Evolutionary conservation across 2,888 invertebrate genomes (phyloP), one percentile per base, ranked within the genome.

Genomic region (Calliphora vomitoria): DNA sequence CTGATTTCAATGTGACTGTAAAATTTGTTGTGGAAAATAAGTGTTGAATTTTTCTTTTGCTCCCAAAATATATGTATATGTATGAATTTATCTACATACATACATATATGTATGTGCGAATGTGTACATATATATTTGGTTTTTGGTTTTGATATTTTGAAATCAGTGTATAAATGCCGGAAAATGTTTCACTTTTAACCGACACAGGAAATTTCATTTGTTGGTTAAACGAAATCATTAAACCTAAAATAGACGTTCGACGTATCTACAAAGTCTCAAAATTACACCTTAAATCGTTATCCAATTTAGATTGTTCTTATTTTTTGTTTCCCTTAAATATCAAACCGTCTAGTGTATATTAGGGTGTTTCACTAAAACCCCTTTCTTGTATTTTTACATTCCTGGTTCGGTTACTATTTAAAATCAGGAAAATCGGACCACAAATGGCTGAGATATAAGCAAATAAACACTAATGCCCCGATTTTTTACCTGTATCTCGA

Each of bases 161-260:
- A 78, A 72, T 44, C 15, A 72, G 71, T 72, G 78, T 78, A 79
- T 60, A 84, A 84, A 79, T 84, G 87, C 76, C 83, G 87, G 83
- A 87, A 84, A 83, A 81, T 72, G 60, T 74, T 76, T 58, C n/a
- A 58, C 53, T 76, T 58, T 13, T 76, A 71, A 50, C 11, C 60
- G 69, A 62, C 13, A 55, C 62, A 71, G 47, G 25, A 76, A 76
- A 60, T 72, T 55, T 44, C 5, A 10, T 64, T 81, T 41, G 20
- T 44, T 72, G 11, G 11, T 53, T 18, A 25, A 68, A 66, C 18
- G 18, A 76, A 44, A 18, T 38, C 38, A 64, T 38, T 38, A 64
- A 64, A 4, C 20, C 8, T 62, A 38, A 35, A 62, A 35, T 13
- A 38, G 15, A 15, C n/a, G 5, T 35, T 62, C 6, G 8, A n/a